Percentiles rank a stretch among this genome's conserved stretches.
phyloP scores from a whole-genome alignment of 64 coral and sea anemone species.

The Anthopleura sola region DNA sequence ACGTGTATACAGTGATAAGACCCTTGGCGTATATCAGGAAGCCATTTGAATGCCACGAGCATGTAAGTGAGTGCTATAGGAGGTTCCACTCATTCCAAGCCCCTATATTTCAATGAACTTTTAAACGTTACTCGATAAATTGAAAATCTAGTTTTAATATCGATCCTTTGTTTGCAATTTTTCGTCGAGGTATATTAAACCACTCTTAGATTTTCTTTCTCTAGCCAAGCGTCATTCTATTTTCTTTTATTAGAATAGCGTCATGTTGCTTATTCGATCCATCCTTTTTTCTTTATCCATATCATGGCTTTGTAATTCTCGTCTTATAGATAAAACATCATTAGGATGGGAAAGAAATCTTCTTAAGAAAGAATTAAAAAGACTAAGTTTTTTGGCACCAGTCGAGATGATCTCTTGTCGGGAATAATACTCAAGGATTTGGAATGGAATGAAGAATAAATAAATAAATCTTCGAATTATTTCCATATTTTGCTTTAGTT shows the following conservation, averaged over 20 bases:
- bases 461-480: background rate
- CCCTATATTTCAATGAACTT: background rate
- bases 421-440: background rate
- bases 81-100: background rate
- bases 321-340: background rate
- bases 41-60: background rate
- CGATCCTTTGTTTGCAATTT: background rate
- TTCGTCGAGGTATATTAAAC: background rate
- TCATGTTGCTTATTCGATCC: background rate
- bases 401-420: background rate
- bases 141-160: background rate
- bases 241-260: background rate
- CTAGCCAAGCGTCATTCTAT: background rate
- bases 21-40: background rate
- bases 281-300: background rate
- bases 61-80: background rate
- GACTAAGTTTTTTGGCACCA: background rate
- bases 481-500: background rate
- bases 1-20: too few relatives aligned
- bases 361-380: background rate
- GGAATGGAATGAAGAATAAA: background rate
- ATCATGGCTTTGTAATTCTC: background rate
- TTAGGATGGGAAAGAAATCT: background rate
- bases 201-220: too few relatives aligned
- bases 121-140: background rate